phyloP scores from a whole-genome alignment of 2,888 invertebrate genomes.

The Mayetiola destructor region DNA sequence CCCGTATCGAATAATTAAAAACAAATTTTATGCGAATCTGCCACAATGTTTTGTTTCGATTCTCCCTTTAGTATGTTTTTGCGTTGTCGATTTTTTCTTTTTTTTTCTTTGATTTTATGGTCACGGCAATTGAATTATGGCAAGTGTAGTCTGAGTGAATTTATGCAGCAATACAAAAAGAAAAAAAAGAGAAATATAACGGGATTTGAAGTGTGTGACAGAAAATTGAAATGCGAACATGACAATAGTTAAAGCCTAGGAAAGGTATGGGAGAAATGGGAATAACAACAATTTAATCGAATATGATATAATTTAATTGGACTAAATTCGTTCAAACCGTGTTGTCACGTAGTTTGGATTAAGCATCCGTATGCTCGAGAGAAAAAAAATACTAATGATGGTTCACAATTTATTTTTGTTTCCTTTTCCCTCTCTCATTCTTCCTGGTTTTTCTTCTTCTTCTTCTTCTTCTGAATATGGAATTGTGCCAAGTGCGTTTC shows the following conservation, averaged over 20 bases:
- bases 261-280: too few relatives aligned
- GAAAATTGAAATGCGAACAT: too few relatives aligned
- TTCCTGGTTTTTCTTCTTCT: not conserved
- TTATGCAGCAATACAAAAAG: not conserved
- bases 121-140: conserved; percentile 10
- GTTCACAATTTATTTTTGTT: conserved; percentile 4
- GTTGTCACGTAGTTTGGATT: conserved; percentile 11
- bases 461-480: not conserved
- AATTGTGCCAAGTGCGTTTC: conserved; percentile 1
- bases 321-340: conserved; percentile 2
- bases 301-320: conserved; percentile 10
- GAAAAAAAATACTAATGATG: conserved; percentile 13
- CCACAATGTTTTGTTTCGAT: too few relatives aligned
- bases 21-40: too few relatives aligned
- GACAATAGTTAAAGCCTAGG: too few relatives aligned
- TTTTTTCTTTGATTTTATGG: too few relatives aligned
- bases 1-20: too few relatives aligned
- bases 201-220: not conserved
- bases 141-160: conserved; percentile 1
- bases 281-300: not conserved
- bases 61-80: too few relatives aligned
- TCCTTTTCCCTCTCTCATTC: not conserved
- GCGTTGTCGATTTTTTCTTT: too few relatives aligned
- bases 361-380: conserved; percentile 6
- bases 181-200: not conserved